Percentiles rank a stretch among this genome's conserved stretches.
Conservation (phyloP, 1,140 invertebrate genomes). For the Drosophila nikananu region DNA sequence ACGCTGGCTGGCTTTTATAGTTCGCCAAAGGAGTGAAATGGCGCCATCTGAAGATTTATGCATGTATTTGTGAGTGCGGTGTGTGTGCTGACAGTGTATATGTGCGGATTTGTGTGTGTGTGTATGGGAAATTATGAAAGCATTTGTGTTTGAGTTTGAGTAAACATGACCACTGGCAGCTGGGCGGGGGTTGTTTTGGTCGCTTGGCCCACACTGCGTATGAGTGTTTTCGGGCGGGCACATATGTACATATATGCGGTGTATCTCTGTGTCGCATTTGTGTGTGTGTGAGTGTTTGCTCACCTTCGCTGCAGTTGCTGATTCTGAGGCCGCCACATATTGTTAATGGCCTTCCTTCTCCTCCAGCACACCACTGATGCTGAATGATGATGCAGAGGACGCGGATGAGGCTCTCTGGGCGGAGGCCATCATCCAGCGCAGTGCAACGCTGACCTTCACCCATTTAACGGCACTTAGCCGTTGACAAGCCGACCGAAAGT, state of each 20-base stretch:
- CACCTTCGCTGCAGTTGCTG: constrained; percentile 57
- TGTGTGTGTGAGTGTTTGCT: constrained; percentile 43
- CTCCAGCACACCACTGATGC: neutral
- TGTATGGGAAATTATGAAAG: constrained; percentile 71
- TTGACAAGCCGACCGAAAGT: constrained; percentile 59
- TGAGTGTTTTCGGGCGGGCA: constrained; percentile 17
- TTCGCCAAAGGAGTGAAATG: constrained; percentile 68
- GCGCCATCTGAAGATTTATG: constrained; percentile 78
- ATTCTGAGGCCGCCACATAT: constrained; percentile 54
- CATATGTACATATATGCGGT: constrained; percentile 1
- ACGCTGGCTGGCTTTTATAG: constrained; percentile 68
- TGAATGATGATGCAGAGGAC: constrained; percentile 9
- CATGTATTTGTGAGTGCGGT: constrained; percentile 39
- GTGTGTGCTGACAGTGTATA: constrained; percentile 4
- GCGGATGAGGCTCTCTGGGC: constrained; percentile 10
- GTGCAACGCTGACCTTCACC: constrained; percentile 68
- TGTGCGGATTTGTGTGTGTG: constrained; percentile 16
- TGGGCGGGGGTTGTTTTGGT: constrained; percentile 61
- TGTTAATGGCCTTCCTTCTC: constrained; percentile 64
- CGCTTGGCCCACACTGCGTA: constrained; percentile 25
- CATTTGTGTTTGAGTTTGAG: constrained; percentile 67
- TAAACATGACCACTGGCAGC: constrained; percentile 57
- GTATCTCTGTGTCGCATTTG: constrained; percentile 10
- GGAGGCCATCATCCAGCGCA: constrained; percentile 28
- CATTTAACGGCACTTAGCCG: constrained; percentile 67